Conservation (phyloP, 2,113 vertebrate genomes). For the Phyllopteryx taeniolatus region DNA sequence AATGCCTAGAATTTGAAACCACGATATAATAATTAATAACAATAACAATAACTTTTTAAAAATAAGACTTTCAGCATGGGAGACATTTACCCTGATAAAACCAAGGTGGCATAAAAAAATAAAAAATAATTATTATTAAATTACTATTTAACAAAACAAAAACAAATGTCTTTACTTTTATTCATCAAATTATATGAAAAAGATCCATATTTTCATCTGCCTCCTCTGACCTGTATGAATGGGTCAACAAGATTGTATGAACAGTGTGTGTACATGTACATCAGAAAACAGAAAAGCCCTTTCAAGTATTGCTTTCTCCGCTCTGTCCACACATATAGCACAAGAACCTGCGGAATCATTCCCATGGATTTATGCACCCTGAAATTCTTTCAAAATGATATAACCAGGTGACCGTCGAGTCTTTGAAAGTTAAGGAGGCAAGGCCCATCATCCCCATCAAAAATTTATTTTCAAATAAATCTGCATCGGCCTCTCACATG, state of each 20-base stretch:
- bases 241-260: background rate
- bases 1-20: too few species aligned
- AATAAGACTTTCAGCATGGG: too few species aligned
- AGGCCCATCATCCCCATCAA: constrained; percentile 45
- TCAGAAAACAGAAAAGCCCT: constrained; percentile 1
- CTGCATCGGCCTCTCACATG: constrained; percentile 38
- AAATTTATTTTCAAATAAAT: constrained; percentile 44
- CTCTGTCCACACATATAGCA: constrained; percentile 24
- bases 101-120: too few species aligned
- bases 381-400: constrained; percentile 67
- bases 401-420: constrained; percentile 64
- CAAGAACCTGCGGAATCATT: constrained; percentile 47
- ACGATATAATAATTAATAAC: too few species aligned
- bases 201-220: background rate
- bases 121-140: too few species aligned
- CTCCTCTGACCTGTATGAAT: background rate
- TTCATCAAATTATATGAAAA: too few species aligned
- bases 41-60: too few species aligned
- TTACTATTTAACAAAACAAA: too few species aligned
- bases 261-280: background rate
- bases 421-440: constrained; percentile 56
- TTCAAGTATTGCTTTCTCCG: background rate
- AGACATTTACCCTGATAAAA: too few species aligned
- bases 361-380: constrained; percentile 56
- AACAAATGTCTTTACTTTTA: too few species aligned